Evolutionary conservation across 2,888 invertebrate species (phyloP), one percentile per base, ranked within the genome.

Genomic region (Hypercompe scribonia): DNA sequence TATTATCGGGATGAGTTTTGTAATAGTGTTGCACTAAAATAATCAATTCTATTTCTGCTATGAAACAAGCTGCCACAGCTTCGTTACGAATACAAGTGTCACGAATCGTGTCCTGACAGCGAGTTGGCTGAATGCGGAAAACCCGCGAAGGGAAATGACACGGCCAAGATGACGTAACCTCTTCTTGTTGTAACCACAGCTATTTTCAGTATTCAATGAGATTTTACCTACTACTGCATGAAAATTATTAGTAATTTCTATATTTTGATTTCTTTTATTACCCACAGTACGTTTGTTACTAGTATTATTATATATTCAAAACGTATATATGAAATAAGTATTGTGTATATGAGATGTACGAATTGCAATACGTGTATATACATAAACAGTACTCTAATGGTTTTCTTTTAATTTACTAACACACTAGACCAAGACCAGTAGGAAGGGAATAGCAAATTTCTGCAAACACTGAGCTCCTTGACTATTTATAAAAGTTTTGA

Each of bases 141-240:
- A 87, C 78, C 78, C 84, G 80, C 76, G 80, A 77, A 79, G 84
- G 90, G 90, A 91, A 92, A 90, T 90, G 90, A 90, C 89, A 86
- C 80, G 87, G 86, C 84, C 82, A 85, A 90, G 89, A 89, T 89
- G 90, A 87, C 86, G 87, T 85, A 87, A 87, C 81, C 58, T 81
- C 84, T 84, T 81, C 78, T 81, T 83, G 83, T 86, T 87, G 86
- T 87, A n/a, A 87, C 85, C 82, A 84, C 79, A 86, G 80, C 83
- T 84, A 85, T 88, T 87, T 86, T 78, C 83, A 81, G 65, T 65
- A 50, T 36, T 31, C 24, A 36, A 72, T 68, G 50, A 64, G 64
- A 72, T 31, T 31, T 31, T 15, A 61, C 18, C 31, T 31, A 61
- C 31, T 15, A 18, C 18, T 31, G 15, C 61, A 61, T 61, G 15